Evolutionary conservation across 2,113 vertebrate species (phyloP).

Genomic region (Rutilus rutilus): DNA sequence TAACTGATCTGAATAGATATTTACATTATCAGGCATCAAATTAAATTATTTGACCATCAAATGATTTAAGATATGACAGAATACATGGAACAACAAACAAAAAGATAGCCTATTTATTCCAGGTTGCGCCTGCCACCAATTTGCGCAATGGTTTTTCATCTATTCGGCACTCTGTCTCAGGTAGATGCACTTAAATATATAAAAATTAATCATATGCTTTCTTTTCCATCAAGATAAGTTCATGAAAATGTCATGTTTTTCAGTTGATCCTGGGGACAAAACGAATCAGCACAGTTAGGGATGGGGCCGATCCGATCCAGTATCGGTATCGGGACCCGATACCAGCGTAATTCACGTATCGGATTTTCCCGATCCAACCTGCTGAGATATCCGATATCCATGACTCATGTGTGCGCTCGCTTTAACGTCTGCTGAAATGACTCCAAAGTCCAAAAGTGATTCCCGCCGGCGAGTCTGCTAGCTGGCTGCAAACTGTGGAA

Average conservation of each 20-base stretch:
- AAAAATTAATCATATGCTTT: not conserved
- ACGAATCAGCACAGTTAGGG: constrained; percentile 33
- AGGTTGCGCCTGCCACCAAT: constrained; percentile 38
- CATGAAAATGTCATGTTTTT: not conserved
- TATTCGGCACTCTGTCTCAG: constrained; percentile 33
- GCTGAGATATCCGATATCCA: too few species aligned
- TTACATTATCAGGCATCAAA: not conserved
- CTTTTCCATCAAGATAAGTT: not conserved
- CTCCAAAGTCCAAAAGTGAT: too few species aligned
- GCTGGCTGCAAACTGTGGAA: too few species aligned
- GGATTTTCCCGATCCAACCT: too few species aligned
- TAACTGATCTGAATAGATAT: constrained; percentile 7
- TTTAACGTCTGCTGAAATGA: too few species aligned
- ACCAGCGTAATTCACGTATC: too few species aligned
- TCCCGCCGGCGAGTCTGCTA: too few species aligned
- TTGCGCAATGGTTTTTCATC: constrained; percentile 9
- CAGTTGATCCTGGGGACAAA: constrained; percentile 29
- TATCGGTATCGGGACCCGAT: too few species aligned
- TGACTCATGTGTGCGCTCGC: too few species aligned
- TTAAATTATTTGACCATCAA: not conserved
- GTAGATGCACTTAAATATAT: constrained; percentile 21
- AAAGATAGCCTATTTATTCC: constrained; percentile 16
- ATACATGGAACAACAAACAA: not conserved
- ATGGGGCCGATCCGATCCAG: too few species aligned
- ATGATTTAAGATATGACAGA: not conserved